A percentile compares a stretch with the other conserved stretches of the same genome.
Conservation (phyloP, 2,888 invertebrate species). For the Byasa hedistus region DNA sequence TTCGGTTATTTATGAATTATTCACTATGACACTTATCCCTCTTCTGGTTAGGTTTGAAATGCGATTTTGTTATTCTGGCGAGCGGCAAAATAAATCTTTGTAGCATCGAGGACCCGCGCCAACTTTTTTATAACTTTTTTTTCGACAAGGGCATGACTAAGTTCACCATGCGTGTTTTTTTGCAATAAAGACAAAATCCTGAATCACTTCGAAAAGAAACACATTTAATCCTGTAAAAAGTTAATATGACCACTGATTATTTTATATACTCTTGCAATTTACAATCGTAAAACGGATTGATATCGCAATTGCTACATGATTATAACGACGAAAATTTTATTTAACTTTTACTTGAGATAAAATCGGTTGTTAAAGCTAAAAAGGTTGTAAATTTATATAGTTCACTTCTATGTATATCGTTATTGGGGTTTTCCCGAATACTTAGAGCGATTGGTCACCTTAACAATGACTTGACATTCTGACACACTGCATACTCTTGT, state of each 20-base stretch:
- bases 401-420: background rate
- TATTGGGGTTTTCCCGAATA: constrained; percentile 26
- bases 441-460: constrained; percentile 5
- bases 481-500: constrained; percentile 26
- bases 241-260: background rate
- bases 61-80: background rate
- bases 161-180: constrained; percentile 35
- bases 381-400: too few species aligned
- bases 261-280: background rate
- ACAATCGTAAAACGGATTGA: too few species aligned
- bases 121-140: constrained; percentile 42
- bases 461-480: constrained; percentile 25
- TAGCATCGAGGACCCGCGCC: constrained; percentile 39
- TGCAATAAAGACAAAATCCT: background rate
- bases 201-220: background rate
- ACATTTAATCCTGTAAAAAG: background rate
- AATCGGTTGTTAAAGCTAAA: too few species aligned
- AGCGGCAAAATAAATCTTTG: constrained; percentile 23
- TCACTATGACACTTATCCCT: constrained; percentile 21
- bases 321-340: too few species aligned
- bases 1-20: constrained; percentile 7
- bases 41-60: constrained; percentile 6
- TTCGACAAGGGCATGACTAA: constrained; percentile 41
- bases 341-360: too few species aligned
- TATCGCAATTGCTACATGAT: too few species aligned